Evolutionary conservation across 2,797 vertebrate species (phyloP), one percentile per base, ranked within the genome.

Genomic region (Halcyon badia): DNA sequence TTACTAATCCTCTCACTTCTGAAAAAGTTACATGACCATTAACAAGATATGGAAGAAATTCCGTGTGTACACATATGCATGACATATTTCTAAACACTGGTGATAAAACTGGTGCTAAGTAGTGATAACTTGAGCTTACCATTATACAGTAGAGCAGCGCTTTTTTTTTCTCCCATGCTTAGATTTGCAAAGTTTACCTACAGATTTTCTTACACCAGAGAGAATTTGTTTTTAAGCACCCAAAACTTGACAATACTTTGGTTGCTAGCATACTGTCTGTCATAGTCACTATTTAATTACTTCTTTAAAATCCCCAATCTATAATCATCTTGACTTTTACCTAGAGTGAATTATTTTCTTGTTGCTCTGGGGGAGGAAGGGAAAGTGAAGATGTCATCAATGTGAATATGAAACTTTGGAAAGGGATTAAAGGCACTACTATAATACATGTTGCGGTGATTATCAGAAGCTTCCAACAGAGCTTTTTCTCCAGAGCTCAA

Each of bases 61-160:
- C 71, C n/a, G 8, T 21, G 24, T 88, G 52, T 75, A 60, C 56
- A 72, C 21, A 81, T 11, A 30, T 41, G 35, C 26, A 54, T 62
- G 82, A 54, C 18, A 3, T 20, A 78, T 72, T 87, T 95, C 87
- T 79, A 69, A 90, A 87, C 54, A 90, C 9, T 82, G 37, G 14
- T 72, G 73, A 90, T 92, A 87, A 90, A 94, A 75, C 15, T 71
- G 69, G 22, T 82, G 73, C 66, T 87, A 90, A 92, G 25, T 33
- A 31, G 18, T 92, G 56, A 30, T 35, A 82, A 79, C 3, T 66
- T 87, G 51, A 83, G 46, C 22, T 72, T 71, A 20, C 1, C 1
- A 13, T 54, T 84, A 54, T 22, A 83, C 10, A 84, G 14, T 26
- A 94, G n/a, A 94, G 25, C 16, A 51, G 25, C 35, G 46, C 1